Conservation (phyloP, 2,113 vertebrate genomes). For the Gymnobelideus leadbeateri region DNA sequence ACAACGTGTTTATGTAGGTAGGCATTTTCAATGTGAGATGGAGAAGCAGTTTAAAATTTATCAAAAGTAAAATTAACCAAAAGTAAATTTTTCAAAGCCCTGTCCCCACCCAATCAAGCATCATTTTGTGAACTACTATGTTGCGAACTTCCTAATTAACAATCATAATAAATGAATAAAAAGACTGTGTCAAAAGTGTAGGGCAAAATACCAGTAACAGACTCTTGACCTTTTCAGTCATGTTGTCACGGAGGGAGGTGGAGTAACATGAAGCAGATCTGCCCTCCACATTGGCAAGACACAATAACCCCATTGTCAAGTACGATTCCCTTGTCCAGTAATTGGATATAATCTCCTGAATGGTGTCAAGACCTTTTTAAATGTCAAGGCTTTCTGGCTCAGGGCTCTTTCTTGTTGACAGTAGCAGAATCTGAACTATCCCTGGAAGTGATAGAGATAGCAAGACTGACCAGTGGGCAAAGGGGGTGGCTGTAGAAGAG, state of each 20-base stretch:
- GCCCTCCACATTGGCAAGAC: background rate
- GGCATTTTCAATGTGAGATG: background rate
- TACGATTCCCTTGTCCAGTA: slow-evolving; percentile 45
- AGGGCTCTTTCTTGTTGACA: slow-evolving; percentile 45
- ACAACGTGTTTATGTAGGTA: background rate
- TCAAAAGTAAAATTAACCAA: background rate
- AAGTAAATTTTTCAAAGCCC: background rate
- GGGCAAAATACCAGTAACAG: slow-evolving; percentile 44
- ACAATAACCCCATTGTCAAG: slow-evolving; percentile 79
- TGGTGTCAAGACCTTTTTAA: slow-evolving; percentile 80
- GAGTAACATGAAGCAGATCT: slow-evolving; percentile 70
- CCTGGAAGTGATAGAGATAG: background rate
- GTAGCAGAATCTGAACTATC: slow-evolving; percentile 46
- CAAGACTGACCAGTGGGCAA: background rate
- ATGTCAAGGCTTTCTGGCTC: slow-evolving; percentile 78
- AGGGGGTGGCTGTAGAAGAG: background rate
- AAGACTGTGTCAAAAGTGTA: slow-evolving; percentile 50
- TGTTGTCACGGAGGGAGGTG: slow-evolving; percentile 51
- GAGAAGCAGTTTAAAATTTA: background rate
- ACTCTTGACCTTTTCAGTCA: slow-evolving; percentile 64
- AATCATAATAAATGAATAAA: slow-evolving; percentile 51
- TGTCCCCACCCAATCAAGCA: background rate
- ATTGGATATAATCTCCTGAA: slow-evolving; percentile 55
- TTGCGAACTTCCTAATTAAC: slow-evolving; percentile 47
- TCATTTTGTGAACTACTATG: background rate